Base-by-base conservation (phyloP, 2,888 invertebrate species). In the Synanthedon vespiformis region DNA sequence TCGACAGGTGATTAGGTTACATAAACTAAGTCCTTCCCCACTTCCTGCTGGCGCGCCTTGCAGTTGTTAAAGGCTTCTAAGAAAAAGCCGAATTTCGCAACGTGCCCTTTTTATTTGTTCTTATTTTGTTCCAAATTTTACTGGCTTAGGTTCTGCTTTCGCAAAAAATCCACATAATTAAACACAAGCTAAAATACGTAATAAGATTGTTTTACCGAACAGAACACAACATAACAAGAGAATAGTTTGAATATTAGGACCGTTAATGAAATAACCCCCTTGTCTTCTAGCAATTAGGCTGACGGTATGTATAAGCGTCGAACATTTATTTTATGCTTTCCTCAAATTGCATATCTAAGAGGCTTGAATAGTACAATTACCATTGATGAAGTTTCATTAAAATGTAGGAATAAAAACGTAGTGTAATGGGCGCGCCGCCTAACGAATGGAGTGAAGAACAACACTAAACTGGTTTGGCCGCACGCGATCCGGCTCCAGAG, bases 1-100 rank as follows among this genome's bases (percentile, higher is more conserved):
- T 55, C 61, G 76, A 82, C 85, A 87, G 87, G 86, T 87, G 87
- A 87, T 87, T 87, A 83, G 80, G 83, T 87, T 87, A 86, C 86
- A 85, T 85, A 86, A 85, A 83, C 83, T 83, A 75, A 79, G 79
- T 68, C 77, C 80, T 75, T 77, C 84, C 82, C 84, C 72, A 84
- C 83, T 87, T 86, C 86, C 87, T 85, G 84, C 77, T 80, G 73
- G 75, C 79, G 74, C 80, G 83, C 72, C 78, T 72, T 74, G 81
- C 86, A 83, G 83, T 87, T 84, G 80, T 79, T 74, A 77, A 75
- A 77, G 72, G 69, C 69, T 83, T 84, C 82, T 80, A 72, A 81
- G 80, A 84, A 85, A 79, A 75, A 74, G 69, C 77, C 71, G 75
- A 82, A 81, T 81, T 34, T 82, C 72, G 73, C 76, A 74, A 72